Base-by-base conservation (phyloP, 2,888 invertebrate genomes). In the Acanthosoma haemorrhoidale region DNA sequence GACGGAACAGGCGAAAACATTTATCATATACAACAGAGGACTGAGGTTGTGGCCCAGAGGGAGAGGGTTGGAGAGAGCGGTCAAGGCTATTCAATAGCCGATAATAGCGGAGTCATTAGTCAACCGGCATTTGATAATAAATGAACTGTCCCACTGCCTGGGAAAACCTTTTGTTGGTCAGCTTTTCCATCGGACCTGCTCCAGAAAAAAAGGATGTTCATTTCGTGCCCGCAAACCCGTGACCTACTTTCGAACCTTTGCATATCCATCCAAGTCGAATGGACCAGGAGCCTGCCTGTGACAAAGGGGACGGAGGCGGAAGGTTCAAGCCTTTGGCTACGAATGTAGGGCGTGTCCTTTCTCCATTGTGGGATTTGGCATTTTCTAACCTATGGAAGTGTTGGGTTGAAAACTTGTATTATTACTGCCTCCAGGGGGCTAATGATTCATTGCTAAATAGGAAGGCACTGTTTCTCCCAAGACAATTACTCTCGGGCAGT, bases 71-170 rank as follows among this genome's bases (percentile, higher is more conserved):
- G 51, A 51, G 51, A 51, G 51, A 51, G 51, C 29, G 51, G 51
- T 51, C 51, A 51, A 51, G 51, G 51, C 51, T 51, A 51, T 51
- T 51, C 51, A 51, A 51, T 51, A 51, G 51, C 51, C 51, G 51
- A 51, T 51, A 51, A 51, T 51, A 51, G 51, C 29, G n/a, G 51
- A 51, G 51, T 51, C 51, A 51, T 51, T 51, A 51, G 51, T 51
- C 51, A 51, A 25, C 25, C 51, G 13, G 51, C 51, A 25, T 25
- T 25, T 51, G 51, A 25, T 51, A 51, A 51, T 51, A 51, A 51
- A 51, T 51, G 51, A 51, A 51, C 51, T 51, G 51, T 51, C 51
- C 51, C n/a, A 25, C 51, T 51, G 51, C 29, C 51, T n/a, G 51
- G 51, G 51, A 51, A 51, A 51, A 51, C 25, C 51, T 51, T 51